Evolutionary conservation across 2,888 invertebrate species (phyloP), one percentile per base, ranked within the genome.

Genomic region (Euzophera pinguis): DNA sequence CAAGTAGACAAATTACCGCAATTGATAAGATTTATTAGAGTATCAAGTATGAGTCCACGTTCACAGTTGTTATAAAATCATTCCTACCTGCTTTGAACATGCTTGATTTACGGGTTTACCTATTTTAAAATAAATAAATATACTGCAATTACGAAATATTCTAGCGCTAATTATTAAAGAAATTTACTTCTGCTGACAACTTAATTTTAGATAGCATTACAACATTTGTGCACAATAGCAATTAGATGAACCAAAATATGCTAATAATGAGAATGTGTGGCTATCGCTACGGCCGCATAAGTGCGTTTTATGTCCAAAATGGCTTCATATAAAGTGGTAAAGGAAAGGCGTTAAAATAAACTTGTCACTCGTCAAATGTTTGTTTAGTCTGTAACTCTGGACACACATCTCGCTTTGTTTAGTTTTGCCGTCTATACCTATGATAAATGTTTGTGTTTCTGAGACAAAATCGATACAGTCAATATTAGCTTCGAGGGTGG

Each of bases 361-460:
- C 60, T 62, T 67, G 71, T 69, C 68, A 64, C 64, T 65, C 60
- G 62, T 66, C 61, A 61, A 56, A 62, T 58, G 60, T 72, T 71
- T 77, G 63, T 72, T 76, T 71, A 67, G 64, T 70, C 67, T 71
- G 42, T 22, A 39, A 29, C 27, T 43, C 45, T 27, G 66, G 62
- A 58, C 61, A 64, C 62, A 65, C 60, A 59, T 59, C 53, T 58
- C 60, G 58, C 57, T 61, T 64, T 60, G 62, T 67, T 64, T 60
- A 65, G 62, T 59, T 62, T 56, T 62, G 59, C 38, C 51, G 48
- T 51, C 17, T 47, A 52, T 38, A 27, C 17, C 49, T 53, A 53
- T 52, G 49, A 39, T 32, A 53, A 56, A 39, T 47, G 54, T 50
- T 55, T 56, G 52, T 43, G 32, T 49, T 52, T 43, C 50, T 55